These are phyloP conservation scores for Herminia tarsipennalis DNA, from an alignment of 2,888 invertebrate genomes.

Conservation along the genomic window DNA sequence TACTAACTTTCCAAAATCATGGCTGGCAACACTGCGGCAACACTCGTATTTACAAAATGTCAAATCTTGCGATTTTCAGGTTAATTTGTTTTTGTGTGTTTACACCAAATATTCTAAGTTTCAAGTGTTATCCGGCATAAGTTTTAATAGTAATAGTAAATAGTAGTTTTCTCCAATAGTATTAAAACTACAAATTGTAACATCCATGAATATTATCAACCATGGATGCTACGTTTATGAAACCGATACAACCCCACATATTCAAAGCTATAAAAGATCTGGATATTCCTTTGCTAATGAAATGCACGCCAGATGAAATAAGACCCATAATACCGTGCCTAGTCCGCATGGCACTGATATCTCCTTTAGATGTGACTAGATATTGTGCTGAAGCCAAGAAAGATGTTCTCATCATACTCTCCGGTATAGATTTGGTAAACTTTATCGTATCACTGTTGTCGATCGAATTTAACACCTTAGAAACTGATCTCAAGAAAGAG, in stretches of 20 bases:
- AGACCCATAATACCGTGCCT: slow-evolving; percentile 96
- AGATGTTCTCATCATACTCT: slow-evolving; percentile 94
- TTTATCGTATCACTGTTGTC: slow-evolving; percentile 96
- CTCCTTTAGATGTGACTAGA: slow-evolving; percentile 94
- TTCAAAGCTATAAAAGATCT: slow-evolving; percentile 93
- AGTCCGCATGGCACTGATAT: slow-evolving; percentile 95
- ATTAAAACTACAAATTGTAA: too few relatives aligned
- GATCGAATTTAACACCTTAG: slow-evolving; percentile 96
- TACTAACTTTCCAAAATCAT: too few relatives aligned
- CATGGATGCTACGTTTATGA: slow-evolving; percentile 74
- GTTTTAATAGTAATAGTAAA: too few relatives aligned
- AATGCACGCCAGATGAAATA: slow-evolving; percentile 91
- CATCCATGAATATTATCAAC: slow-evolving; percentile 1
- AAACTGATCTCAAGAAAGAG: slow-evolving; percentile 96
- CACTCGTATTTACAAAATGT: too few relatives aligned
- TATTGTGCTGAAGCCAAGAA: slow-evolving; percentile 94
- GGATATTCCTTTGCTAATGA: slow-evolving; percentile 90
- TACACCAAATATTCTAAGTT: too few relatives aligned
- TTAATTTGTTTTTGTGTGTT: too few relatives aligned
- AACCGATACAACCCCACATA: slow-evolving; percentile 88
- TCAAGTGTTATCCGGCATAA: too few relatives aligned
- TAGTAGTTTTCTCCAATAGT: too few relatives aligned
- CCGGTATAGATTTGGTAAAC: slow-evolving; percentile 97
- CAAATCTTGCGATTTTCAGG: too few relatives aligned
- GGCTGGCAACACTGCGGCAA: too few relatives aligned